These are phyloP conservation scores for Leptobrachium ailaonicum DNA, from an alignment of 2,113 vertebrate genomes.

Conservation along the genomic window DNA sequence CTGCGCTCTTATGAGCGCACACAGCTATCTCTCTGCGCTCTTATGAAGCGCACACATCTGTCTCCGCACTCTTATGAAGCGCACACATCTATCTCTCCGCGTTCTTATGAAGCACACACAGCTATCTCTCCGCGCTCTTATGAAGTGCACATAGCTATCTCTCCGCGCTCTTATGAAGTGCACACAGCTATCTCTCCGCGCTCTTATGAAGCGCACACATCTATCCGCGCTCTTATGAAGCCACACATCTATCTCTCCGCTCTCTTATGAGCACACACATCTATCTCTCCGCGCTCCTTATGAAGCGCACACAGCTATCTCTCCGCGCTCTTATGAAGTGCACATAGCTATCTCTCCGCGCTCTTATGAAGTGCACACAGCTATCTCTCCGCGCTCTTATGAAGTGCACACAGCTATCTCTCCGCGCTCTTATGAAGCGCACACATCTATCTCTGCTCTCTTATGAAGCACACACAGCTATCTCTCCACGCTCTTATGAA, in stretches of 20 bases:
- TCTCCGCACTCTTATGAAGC: not conserved
- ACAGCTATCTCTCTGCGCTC: too few relatives aligned
- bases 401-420: too few relatives aligned
- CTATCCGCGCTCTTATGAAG: not conserved
- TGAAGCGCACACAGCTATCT: too few relatives aligned
- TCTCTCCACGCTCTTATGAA: too few relatives aligned
- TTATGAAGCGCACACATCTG: slow-evolving; percentile 3
- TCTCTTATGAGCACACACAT: not conserved
- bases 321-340: too few relatives aligned
- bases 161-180: not conserved
- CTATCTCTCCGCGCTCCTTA: not conserved
- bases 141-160: not conserved
- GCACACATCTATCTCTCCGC: not conserved
- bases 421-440: too few relatives aligned
- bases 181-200: not conserved
- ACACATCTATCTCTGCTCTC: too few relatives aligned
- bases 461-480: too few relatives aligned
- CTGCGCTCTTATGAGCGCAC: too few relatives aligned
- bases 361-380: too few relatives aligned
- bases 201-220: not conserved
- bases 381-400: too few relatives aligned
- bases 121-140: not conserved
- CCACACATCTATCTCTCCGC: not conserved
- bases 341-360: too few relatives aligned
- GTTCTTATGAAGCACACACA: not conserved